These are phyloP conservation scores for Hystrix cristata DNA, from an alignment of 2,113 vertebrate genomes.

Conservation along the genomic window DNA sequence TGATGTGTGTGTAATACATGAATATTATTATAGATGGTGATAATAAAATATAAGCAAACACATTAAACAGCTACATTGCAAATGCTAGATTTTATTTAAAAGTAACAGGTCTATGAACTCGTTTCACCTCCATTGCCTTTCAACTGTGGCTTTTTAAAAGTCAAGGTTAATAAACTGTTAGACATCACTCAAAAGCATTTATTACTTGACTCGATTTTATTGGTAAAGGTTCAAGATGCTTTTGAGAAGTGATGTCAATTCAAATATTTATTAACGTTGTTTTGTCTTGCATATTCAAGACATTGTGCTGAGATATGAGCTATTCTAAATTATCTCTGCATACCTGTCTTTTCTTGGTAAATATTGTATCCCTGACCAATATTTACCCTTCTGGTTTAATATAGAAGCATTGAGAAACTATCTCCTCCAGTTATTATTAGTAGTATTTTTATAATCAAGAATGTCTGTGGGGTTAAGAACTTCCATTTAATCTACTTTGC, in stretches of 20 bases:
- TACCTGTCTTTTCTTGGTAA: slow-evolving; percentile 54
- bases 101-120: background rate
- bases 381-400: slow-evolving; percentile 36
- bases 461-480: background rate
- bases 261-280: slow-evolving; percentile 52
- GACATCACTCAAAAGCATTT: background rate
- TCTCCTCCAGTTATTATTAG: background rate
- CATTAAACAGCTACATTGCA: background rate
- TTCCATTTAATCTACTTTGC: background rate
- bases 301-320: slow-evolving; percentile 20
- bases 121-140: background rate
- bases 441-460: background rate
- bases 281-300: slow-evolving; percentile 66
- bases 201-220: slow-evolving; percentile 47
- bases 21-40: background rate
- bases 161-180: background rate
- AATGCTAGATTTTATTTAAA: background rate
- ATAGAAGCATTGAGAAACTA: background rate
- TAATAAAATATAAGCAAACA: background rate
- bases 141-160: background rate
- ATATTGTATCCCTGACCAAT: slow-evolving; percentile 60
- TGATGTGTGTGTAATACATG: background rate
- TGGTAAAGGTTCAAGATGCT: slow-evolving; percentile 29
- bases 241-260: slow-evolving; percentile 64
- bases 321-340: slow-evolving; percentile 55